Evolutionary conservation across 1,140 invertebrate species (phyloP).

Genomic region (Euglossa dilemma): DNA sequence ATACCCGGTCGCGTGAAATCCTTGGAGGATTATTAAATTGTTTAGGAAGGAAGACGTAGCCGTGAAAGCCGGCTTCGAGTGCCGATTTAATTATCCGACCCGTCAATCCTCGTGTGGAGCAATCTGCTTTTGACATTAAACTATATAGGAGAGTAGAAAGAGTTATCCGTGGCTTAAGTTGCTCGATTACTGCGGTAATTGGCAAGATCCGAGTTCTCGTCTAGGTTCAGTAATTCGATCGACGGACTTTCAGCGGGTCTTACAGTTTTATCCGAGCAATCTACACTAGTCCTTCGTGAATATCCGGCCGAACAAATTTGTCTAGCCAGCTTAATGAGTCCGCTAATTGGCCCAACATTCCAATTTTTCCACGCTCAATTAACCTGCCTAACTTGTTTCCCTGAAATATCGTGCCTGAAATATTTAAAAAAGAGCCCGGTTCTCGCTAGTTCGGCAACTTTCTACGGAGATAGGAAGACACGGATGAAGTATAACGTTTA

Average conservation of each 20-base stretch:
- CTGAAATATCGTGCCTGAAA: neutral
- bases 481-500: too few relatives aligned
- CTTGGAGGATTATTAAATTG: too few relatives aligned
- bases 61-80: too few relatives aligned
- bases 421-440: too few relatives aligned
- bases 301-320: neutral
- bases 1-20: too few relatives aligned
- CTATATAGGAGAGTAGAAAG: neutral
- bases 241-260: neutral
- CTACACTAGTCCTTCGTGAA: neutral
- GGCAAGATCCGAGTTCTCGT: neutral
- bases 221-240: neutral
- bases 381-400: neutral
- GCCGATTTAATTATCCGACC: neutral
- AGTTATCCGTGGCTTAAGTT: neutral
- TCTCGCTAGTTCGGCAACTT: neutral
- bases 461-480: neutral
- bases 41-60: too few relatives aligned
- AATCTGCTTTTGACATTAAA: neutral
- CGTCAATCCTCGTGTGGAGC: neutral
- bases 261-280: neutral
- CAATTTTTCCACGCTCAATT: neutral
- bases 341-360: neutral
- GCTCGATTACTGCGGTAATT: neutral
- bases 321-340: neutral